Evolutionary conservation across 2,888 invertebrate genomes (phyloP).

Genomic region (Leptothorax acervorum): DNA sequence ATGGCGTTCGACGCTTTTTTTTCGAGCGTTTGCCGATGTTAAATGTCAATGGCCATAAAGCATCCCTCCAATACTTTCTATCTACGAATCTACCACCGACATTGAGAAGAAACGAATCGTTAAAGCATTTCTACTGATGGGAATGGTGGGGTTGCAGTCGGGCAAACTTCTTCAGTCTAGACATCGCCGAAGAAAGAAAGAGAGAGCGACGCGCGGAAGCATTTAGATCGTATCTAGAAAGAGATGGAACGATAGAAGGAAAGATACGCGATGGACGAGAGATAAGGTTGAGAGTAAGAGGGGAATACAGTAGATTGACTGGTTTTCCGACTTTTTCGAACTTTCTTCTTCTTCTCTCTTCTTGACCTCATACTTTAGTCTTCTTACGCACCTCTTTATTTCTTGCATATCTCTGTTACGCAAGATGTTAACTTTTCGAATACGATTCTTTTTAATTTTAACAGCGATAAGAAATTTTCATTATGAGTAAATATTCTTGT

Average conservation of each 20-base stretch:
- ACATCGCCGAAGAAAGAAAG: slow-evolving; percentile 33
- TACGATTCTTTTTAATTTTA: not conserved
- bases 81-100: slow-evolving; percentile 28
- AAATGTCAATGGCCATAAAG: slow-evolving; percentile 62
- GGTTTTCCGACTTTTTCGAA: slow-evolving; percentile 71
- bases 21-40: slow-evolving; percentile 10
- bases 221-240: slow-evolving; percentile 45
- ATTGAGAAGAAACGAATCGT: slow-evolving; percentile 69
- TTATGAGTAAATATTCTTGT: not conserved
- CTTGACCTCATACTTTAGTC: not conserved
- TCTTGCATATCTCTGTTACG: not conserved
- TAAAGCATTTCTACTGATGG: slow-evolving; percentile 59
- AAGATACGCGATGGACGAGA: slow-evolving; percentile 4
- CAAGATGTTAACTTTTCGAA: slow-evolving; percentile 14
- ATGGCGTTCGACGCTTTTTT: not conserved
- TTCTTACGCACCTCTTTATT: not conserved
- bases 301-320: slow-evolving; percentile 72
- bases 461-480: not conserved
- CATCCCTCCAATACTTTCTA: slow-evolving; percentile 34
- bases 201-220: slow-evolving; percentile 23
- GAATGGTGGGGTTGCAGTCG: slow-evolving; percentile 1
- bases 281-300: slow-evolving; percentile 44
- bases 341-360: slow-evolving; percentile 1
- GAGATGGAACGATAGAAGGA: slow-evolving; percentile 2
- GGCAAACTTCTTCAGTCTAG: slow-evolving; percentile 37